Base-by-base conservation (phyloP, 2,113 vertebrate species). In the Chelonoidis abingdonii region DNA sequence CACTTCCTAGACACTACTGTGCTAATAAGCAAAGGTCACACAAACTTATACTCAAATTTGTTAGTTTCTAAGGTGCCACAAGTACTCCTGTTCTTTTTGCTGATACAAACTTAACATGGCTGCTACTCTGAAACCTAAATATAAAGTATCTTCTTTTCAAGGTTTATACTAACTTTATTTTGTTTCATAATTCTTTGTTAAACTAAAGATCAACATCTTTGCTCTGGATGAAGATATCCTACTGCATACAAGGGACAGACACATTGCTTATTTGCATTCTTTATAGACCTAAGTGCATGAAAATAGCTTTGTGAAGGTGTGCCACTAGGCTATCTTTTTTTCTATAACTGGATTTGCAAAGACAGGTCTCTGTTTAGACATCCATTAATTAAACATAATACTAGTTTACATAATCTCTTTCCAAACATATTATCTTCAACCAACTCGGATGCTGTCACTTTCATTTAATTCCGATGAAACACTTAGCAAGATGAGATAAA, bases 331-430 rank as follows among this genome's bases (percentile, higher is more conserved):
- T 3, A 4, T 89, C 65, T 65, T 44, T 65, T 44, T 17, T 44
- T 83, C 4, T 62, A 1, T 53, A 81, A 89, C 56, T 88, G 49
- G 93, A 31, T 80, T 76, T 89, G 52, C 75, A 84, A 86, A 88
- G 49, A 31, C 78, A 94, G 24, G n/a, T 84, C n/a, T 97, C 78
- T 44, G 57, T 86, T 83, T 91, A 88, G 83, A 86, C 54, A 54
- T 78, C 17, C 89, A 88, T 89, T 96, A 95, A 97, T 94, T 95
- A 86, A 85, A 84, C 12, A 35, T 90, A 84, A 84, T 83, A 87
- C 24, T 49, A 52, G 8, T 86, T 96, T 93, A 92, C 85, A 78
- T 57, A 89, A 79, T 93, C 84, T 93, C 38, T 41, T 91, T 96
- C 95, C 62, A 87, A 85, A 93, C n/a, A 54, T 25, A 27, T 94